Conservation (phyloP, 2,888 invertebrate genomes). For the Trisateles emortualis region DNA sequence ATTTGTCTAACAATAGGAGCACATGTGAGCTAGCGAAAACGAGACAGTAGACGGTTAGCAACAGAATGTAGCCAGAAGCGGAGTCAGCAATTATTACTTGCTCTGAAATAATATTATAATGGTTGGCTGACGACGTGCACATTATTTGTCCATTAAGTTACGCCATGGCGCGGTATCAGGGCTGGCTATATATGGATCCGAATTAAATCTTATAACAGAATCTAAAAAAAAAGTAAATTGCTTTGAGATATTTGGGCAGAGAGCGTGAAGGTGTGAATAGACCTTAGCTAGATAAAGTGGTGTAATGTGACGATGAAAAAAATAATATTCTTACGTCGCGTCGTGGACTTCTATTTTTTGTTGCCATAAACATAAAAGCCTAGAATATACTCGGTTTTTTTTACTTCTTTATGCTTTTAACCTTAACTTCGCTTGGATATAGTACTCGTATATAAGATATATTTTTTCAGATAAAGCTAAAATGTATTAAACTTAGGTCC, state of each 20-base stretch:
- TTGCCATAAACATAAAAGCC: no score
- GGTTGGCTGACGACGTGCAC: slow-evolving; percentile 63
- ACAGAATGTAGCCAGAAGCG: slow-evolving; percentile 51
- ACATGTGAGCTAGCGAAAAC: slow-evolving; percentile 1
- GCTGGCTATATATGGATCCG: slow-evolving; percentile 36
- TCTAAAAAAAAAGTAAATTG: slow-evolving; percentile 21
- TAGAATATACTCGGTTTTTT: no score
- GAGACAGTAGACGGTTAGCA: slow-evolving; percentile 32
- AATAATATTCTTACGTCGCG: neutral
- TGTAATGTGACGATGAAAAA: neutral
- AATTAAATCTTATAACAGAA: slow-evolving; percentile 28
- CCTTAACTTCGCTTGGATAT: neutral
- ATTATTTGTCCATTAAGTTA: slow-evolving; percentile 81
- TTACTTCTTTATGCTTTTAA: neutral
- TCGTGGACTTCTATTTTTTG: neutral
- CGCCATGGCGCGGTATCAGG: slow-evolving; percentile 47
- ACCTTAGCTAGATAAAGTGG: neutral
- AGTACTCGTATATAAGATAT: neutral
- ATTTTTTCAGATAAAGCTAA: no score
- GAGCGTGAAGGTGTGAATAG: slow-evolving; percentile 14
- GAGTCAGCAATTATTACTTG: slow-evolving; percentile 68
- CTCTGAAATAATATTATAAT: slow-evolving; percentile 82
- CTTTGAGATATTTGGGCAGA: slow-evolving; percentile 6
- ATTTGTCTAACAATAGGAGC: neutral
- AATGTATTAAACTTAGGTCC: no score